Conservation (phyloP, 2,888 invertebrate genomes). For the Baccha elongata region DNA sequence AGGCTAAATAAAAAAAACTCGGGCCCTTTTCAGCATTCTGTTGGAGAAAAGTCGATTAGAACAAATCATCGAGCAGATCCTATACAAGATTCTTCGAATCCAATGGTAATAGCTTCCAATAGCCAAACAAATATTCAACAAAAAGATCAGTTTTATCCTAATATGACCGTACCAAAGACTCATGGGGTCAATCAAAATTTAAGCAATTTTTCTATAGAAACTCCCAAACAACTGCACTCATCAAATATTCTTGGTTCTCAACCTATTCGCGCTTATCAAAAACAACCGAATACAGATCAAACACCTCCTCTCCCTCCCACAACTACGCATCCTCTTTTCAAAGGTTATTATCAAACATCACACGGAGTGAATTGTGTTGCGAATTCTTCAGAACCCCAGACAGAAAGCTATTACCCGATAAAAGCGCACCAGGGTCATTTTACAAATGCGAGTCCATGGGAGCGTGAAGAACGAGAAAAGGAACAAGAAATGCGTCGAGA, state of each 20-base stretch:
- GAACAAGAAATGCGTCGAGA: slow-evolving; percentile 88
- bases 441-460: slow-evolving; percentile 91
- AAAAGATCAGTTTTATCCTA: slow-evolving; percentile 43
- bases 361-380: slow-evolving; percentile 85
- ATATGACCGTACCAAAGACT: slow-evolving; percentile 25
- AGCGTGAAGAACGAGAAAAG: slow-evolving; percentile 95
- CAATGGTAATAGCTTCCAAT: slow-evolving; percentile 86
- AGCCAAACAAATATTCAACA: slow-evolving; percentile 61
- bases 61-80: slow-evolving; percentile 76
- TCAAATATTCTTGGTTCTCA: slow-evolving; percentile 27
- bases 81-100: slow-evolving; percentile 70
- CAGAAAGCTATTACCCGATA: slow-evolving; percentile 87
- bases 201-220: background rate
- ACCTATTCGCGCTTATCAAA: slow-evolving; percentile 51
- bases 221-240: slow-evolving; percentile 38
- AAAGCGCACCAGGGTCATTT: slow-evolving; percentile 76
- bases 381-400: slow-evolving; percentile 88
- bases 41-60: slow-evolving; percentile 62
- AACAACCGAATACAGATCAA: slow-evolving; percentile 75
- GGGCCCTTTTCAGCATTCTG: slow-evolving; percentile 44
- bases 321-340: slow-evolving; percentile 88
- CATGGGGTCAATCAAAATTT: slow-evolving; percentile 9
- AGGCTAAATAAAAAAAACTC: slow-evolving; percentile 16
- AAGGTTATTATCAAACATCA: slow-evolving; percentile 77
- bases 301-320: slow-evolving; percentile 88